Evolutionary conservation across 92 coral and sea anemone genomes (phyloP).

Genomic region (Scolanthus callimorphus): DNA sequence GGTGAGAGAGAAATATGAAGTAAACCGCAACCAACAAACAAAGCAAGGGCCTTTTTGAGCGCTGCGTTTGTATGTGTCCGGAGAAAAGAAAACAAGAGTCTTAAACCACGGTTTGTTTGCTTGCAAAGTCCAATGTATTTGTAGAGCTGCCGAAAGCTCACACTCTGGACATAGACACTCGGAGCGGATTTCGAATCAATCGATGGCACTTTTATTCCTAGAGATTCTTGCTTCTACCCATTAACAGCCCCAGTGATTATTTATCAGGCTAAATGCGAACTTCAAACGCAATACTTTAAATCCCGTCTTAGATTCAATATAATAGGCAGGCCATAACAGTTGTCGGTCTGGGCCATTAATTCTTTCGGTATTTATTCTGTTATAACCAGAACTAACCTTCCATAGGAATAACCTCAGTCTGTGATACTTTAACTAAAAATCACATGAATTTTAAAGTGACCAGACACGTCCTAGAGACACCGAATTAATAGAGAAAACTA

Average conservation of each 20-base stretch:
- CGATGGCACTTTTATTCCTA: no score
- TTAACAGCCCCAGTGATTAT: no score
- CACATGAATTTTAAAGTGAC: no score
- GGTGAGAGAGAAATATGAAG: background rate
- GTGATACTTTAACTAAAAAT: no score
- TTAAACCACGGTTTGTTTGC: background rate
- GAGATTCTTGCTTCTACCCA: no score
- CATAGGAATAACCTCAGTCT: no score
- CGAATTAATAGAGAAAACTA: no score
- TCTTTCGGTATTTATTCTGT: background rate
- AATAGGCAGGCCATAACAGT: background rate
- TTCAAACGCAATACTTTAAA: background rate
- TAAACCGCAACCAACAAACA: background rate
- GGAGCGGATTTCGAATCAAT: no score
- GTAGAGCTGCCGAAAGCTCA: background rate
- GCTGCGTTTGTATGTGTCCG: background rate
- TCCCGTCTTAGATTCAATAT: background rate
- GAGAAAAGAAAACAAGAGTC: background rate
- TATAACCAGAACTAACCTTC: background rate
- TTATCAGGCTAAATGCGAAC: no score
- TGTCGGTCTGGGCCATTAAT: conserved; percentile 1
- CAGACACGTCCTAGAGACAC: no score
- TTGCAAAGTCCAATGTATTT: background rate
- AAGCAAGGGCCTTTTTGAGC: background rate
- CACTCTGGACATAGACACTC: no score